phyloP scores from a whole-genome alignment of 2,888 invertebrate genomes.

The Biston stratarius region DNA sequence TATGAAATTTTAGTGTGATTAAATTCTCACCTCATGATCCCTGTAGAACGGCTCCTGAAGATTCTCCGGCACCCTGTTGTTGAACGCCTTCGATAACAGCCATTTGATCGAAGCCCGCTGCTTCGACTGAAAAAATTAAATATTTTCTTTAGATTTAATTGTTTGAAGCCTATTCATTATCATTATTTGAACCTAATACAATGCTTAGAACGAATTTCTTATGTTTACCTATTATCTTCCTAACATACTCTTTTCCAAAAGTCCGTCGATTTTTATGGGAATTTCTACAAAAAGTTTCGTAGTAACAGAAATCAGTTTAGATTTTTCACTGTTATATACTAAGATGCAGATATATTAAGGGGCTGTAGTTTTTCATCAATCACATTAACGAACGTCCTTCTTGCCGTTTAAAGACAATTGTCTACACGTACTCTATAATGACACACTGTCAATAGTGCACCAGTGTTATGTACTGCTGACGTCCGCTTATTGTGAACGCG shows the following conservation, averaged over 20 bases:
- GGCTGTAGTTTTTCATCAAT: constrained; percentile 28
- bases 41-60: constrained; percentile 97
- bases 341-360: constrained; percentile 37
- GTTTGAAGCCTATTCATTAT: background rate
- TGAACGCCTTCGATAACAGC: constrained; percentile 98
- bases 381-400: constrained; percentile 46
- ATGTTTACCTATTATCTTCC: too few species aligned
- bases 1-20: too few species aligned
- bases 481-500: constrained; percentile 79
- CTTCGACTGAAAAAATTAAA: constrained; percentile 92
- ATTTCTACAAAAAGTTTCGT: too few species aligned
- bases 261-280: too few species aligned
- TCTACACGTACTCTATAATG: constrained; percentile 67
- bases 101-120: constrained; percentile 98
- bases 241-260: too few species aligned
- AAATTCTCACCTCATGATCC: constrained; percentile 93
- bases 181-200: too few species aligned
- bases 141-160: background rate
- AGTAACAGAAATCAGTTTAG: too few species aligned
- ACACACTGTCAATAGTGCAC: constrained; percentile 49
- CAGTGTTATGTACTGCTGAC: constrained; percentile 66
- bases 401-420: constrained; percentile 53
- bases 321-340: background rate
- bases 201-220: too few species aligned
- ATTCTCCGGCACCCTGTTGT: constrained; percentile 97